Evolutionary conservation across 2,888 invertebrate genomes (phyloP).

Genomic region (Aplocera efformata): DNA sequence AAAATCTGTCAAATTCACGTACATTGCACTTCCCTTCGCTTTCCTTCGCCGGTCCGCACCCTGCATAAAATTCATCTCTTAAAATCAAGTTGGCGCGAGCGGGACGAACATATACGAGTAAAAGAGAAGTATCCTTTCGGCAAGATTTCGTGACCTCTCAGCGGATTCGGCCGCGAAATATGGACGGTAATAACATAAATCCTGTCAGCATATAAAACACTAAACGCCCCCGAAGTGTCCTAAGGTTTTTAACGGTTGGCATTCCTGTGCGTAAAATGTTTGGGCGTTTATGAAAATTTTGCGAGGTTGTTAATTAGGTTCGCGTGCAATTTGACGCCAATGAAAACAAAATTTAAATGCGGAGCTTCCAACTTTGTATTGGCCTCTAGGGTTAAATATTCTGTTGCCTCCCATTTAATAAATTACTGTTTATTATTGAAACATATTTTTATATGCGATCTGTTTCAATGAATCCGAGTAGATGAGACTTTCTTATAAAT

Average conservation of each 20-base stretch:
- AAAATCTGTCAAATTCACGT: no score
- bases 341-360: conserved; percentile 16
- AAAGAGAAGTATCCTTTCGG: conserved; percentile 50
- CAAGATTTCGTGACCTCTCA: conserved; percentile 80
- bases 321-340: conserved; percentile 33
- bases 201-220: conserved; percentile 81
- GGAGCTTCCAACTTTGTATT: conserved; percentile 21
- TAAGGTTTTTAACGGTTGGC: conserved; percentile 58
- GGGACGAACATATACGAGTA: conserved; percentile 47
- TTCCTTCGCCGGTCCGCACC: no score
- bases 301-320: conserved; percentile 37
- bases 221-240: conserved; percentile 76
- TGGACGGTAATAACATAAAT: conserved; percentile 81
- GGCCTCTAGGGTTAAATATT: conserved; percentile 6
- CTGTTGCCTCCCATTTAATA: neutral
- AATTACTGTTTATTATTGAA: neutral
- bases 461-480: conserved; percentile 13
- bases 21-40: no score
- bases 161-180: conserved; percentile 77
- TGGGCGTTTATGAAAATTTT: conserved; percentile 57
- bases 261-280: conserved; percentile 50
- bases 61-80: conserved; percentile 68
- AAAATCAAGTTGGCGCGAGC: conserved; percentile 59
- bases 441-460: no score
- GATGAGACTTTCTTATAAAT: no score